phyloP scores from a whole-genome alignment of 2,113 vertebrate species.

The Aphelocoma coerulescens region DNA sequence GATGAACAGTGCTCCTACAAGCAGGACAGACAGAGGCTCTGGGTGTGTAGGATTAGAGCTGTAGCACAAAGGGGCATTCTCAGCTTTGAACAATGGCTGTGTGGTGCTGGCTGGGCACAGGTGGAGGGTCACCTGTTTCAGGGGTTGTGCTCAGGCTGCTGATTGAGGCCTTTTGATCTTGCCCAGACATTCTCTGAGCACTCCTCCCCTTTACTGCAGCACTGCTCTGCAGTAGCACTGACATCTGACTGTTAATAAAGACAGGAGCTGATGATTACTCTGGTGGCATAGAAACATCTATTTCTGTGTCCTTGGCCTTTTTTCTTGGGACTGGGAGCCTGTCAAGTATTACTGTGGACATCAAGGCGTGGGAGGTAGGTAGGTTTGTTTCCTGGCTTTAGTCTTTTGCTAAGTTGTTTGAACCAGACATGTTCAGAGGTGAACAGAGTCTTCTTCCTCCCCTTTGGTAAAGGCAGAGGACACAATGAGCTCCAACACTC shows the following conservation, averaged over 20 bases:
- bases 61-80: background rate
- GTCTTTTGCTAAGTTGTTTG: background rate
- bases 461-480: background rate
- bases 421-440: background rate
- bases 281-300: background rate
- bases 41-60: background rate
- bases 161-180: background rate
- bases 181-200: background rate
- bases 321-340: background rate
- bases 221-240: background rate
- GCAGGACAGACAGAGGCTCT: background rate
- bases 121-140: background rate
- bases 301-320: background rate
- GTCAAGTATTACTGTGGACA: background rate
- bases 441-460: background rate
- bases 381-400: background rate
- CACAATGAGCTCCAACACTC: background rate
- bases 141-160: background rate
- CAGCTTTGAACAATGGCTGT: background rate
- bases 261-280: background rate
- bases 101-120: background rate
- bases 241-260: background rate
- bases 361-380: background rate
- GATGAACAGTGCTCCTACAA: background rate
- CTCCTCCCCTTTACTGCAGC: background rate